phyloP scores from a whole-genome alignment of 2,888 invertebrate genomes.

The Parnassius mnemosyne region DNA sequence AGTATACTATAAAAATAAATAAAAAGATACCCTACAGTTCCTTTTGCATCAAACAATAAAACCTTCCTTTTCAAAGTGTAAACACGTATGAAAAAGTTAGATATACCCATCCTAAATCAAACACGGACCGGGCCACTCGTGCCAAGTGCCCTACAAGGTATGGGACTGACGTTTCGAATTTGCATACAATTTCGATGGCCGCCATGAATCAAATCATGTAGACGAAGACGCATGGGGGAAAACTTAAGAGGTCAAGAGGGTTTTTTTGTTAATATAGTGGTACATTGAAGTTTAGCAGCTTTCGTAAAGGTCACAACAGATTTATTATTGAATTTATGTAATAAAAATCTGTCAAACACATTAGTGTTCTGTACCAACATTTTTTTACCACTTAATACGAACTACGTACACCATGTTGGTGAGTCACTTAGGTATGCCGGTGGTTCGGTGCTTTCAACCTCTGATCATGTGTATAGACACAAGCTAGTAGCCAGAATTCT shows the following conservation, averaged over 20 bases:
- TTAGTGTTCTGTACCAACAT: too few species aligned
- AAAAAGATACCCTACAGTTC: too few species aligned
- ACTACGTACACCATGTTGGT: too few species aligned
- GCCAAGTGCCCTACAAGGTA: slow-evolving; percentile 37
- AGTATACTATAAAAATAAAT: too few species aligned
- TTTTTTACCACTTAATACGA: too few species aligned
- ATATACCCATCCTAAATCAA: slow-evolving; percentile 43
- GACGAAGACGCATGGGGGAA: slow-evolving; percentile 57
- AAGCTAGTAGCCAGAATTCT: too few species aligned
- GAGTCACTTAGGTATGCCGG: too few species aligned
- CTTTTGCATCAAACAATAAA: slow-evolving; percentile 1
- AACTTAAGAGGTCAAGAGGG: slow-evolving; percentile 43
- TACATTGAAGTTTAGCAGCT: slow-evolving; percentile 37
- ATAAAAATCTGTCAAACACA: too few species aligned
- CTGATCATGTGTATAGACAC: too few species aligned
- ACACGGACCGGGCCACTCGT: slow-evolving; percentile 37
- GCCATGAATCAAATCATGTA: slow-evolving; percentile 36
- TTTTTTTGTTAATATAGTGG: slow-evolving; percentile 39
- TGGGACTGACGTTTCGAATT: slow-evolving; percentile 58
- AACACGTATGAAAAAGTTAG: slow-evolving; percentile 25
- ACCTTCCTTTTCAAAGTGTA: slow-evolving; percentile 29
- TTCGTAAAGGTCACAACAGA: background rate
- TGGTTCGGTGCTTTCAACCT: too few species aligned
- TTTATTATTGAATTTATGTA: too few species aligned
- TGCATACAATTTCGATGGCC: slow-evolving; percentile 61